Base-by-base conservation (phyloP, 1,140 invertebrate species). In the Patella vulgata region DNA sequence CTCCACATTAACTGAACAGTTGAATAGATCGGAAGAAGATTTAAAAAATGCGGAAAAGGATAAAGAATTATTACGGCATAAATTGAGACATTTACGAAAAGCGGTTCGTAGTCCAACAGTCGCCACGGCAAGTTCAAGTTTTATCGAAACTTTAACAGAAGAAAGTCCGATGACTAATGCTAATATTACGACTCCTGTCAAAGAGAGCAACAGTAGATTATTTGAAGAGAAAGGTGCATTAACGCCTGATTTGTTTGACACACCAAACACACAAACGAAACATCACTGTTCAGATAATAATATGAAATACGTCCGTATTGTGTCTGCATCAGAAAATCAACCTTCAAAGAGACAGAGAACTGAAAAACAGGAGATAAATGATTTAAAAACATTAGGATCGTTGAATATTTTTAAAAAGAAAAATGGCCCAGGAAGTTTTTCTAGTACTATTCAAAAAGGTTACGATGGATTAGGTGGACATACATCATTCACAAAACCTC, bases 391-490 rank as follows among this genome's bases (percentile, higher is more conserved):
- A 23, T 50, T 71, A 12, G 50, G 59, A 23, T 40, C 43, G 28
- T 64, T 67, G 23, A 65, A 69, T 30, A 69, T 64, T 25, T 69
- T 74, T 39, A 67, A 69, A 55, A 68, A 69, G 56, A 74, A 74
- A 47, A 47, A 61, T 2, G 47, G 72, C 11, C 31, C 66, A 11
- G 44, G 62, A 28, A 57, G 64, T 39, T 62, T 57, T 39, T 64
- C 56, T 53, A 66, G 55, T 48, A 55, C 51, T 0, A 64, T 63
- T 33, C 55, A 66, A 12, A 68, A 59, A 53, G 69, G 66, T 0
- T 74, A 69, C 31, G 64, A 74, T 59, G 72, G 72, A 50, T 59
- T 74, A 33, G 72, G 72, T 31, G 66, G 72, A 30, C 64, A 68
- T 21, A 66, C 52, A 17, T 67, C 63, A 36, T 71, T 69, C 43